Conservation (phyloP, 2,888 invertebrate genomes). For the Melitaea athalia region DNA sequence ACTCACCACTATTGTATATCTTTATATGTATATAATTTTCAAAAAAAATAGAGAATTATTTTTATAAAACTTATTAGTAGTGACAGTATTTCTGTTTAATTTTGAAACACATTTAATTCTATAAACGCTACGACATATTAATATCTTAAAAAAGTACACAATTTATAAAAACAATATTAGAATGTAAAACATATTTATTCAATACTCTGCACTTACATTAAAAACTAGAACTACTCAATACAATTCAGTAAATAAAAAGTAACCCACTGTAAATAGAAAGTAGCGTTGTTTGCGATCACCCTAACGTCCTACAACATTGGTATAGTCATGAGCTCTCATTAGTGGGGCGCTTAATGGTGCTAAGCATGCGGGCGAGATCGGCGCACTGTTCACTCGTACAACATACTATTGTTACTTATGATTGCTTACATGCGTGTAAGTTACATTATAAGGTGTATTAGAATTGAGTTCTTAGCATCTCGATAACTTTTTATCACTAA, state of each 20-base stretch:
- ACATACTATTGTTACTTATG: constrained; percentile 34
- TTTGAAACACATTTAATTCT: too few species aligned
- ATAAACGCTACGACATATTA: too few species aligned
- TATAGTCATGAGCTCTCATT: constrained; percentile 62
- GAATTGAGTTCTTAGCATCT: not conserved
- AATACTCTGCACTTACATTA: too few species aligned
- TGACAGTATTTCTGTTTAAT: too few species aligned
- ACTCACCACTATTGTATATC: too few species aligned
- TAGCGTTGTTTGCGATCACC: constrained; percentile 3
- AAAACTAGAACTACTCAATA: not conserved
- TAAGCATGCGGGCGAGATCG: constrained; percentile 75
- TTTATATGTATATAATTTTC: too few species aligned
- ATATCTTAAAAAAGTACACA: too few species aligned
- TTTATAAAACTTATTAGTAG: too few species aligned
- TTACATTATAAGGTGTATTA: not conserved
- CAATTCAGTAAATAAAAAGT: not conserved
- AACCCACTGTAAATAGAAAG: not conserved
- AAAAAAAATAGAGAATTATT: too few species aligned
- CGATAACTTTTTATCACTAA: not conserved
- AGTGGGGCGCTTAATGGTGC: constrained; percentile 72
- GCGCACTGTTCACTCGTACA: constrained; percentile 42
- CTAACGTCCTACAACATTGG: constrained; percentile 25
- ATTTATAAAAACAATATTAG: too few species aligned
- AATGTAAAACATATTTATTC: too few species aligned
- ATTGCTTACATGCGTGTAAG: not conserved